These are phyloP conservation scores for Ryuthela nishihirai DNA, from an alignment of 2,888 invertebrate species.

Conservation along the genomic window DNA sequence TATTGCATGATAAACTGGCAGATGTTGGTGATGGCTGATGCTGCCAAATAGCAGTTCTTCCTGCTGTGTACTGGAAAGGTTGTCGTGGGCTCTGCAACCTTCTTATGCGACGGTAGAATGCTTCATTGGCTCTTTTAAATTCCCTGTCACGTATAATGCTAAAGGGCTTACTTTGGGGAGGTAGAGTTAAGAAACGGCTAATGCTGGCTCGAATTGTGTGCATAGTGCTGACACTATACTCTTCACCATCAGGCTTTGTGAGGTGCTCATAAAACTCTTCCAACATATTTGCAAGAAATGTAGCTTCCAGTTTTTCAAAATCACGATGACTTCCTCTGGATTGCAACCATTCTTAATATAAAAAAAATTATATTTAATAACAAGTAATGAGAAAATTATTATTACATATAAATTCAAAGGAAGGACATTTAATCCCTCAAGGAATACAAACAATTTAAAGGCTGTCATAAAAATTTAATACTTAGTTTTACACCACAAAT, in stretches of 20 bases:
- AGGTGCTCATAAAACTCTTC: constrained; percentile 35
- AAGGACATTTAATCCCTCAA: too few species aligned
- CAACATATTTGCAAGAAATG: constrained; percentile 18
- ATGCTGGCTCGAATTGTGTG: constrained; percentile 39
- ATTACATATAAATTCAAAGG: too few species aligned
- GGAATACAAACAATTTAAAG: too few species aligned
- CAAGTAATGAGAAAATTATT: background rate
- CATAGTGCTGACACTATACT: constrained; percentile 38
- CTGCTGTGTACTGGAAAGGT: constrained; percentile 29
- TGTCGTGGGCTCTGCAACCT: constrained; percentile 23
- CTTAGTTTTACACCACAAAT: too few species aligned
- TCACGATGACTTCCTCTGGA: constrained; percentile 16
- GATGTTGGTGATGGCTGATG: constrained; percentile 12
- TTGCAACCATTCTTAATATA: constrained; percentile 31
- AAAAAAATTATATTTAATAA: background rate
- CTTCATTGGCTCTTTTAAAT: constrained; percentile 36
- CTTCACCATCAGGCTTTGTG: constrained; percentile 37
- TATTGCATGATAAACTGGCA: constrained; percentile 20
- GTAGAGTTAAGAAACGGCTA: constrained; percentile 35
- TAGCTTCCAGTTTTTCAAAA: constrained; percentile 25
- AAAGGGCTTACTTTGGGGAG: constrained; percentile 36
- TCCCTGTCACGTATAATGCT: constrained; percentile 35
- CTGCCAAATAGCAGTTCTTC: constrained; percentile 25
- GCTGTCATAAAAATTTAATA: too few species aligned
- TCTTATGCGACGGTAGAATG: constrained; percentile 34